Evolutionary conservation across 2,113 vertebrate species (phyloP).

Genomic region (pig (Sus scrofa)): DNA sequence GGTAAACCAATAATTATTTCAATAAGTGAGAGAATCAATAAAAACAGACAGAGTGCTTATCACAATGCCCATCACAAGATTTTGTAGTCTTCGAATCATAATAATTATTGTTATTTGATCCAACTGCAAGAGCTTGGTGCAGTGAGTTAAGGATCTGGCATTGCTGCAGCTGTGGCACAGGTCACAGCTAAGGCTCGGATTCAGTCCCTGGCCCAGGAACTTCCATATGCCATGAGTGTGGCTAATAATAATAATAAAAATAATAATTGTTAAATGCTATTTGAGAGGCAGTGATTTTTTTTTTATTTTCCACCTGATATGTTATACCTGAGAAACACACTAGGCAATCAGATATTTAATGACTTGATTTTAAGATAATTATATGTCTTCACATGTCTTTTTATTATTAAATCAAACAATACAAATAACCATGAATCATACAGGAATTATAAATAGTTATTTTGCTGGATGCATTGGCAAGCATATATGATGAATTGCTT

Average conservation of each 20-base stretch:
- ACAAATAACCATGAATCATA: not conserved
- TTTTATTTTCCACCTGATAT: not conserved
- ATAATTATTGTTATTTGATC: not conserved
- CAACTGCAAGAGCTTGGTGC: no score
- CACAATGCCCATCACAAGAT: not conserved
- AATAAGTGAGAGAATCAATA: not conserved
- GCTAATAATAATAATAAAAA: not conserved
- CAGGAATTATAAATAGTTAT: not conserved
- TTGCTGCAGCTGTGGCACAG: no score
- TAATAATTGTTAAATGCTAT: not conserved
- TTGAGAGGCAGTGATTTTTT: not conserved
- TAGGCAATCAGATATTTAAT: not conserved
- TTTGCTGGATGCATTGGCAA: not conserved
- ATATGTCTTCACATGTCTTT: not conserved
- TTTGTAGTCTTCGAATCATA: not conserved
- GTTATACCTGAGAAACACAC: not conserved
- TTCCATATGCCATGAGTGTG: no score
- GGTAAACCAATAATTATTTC: not conserved
- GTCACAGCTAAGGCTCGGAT: no score
- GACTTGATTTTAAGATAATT: not conserved
- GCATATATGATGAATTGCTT: not conserved
- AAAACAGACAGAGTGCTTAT: not conserved
- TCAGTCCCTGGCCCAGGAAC: no score
- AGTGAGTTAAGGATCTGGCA: no score
- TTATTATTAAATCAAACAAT: constrained; percentile 17